Base-by-base conservation (phyloP, 2,888 invertebrate genomes). In the Arrhopalites spinosus region DNA sequence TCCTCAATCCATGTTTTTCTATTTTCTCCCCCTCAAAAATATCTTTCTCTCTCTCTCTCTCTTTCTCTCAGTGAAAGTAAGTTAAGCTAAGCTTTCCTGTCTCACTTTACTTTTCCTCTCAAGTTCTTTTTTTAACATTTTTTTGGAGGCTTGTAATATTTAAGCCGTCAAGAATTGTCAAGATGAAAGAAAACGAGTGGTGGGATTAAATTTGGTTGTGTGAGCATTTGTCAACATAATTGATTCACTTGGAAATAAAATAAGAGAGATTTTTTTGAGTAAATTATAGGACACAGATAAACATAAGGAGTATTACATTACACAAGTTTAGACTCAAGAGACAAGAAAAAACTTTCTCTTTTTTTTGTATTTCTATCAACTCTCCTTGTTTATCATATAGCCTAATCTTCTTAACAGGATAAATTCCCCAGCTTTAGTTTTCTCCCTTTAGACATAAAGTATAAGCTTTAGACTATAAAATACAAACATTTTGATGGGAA, bases 191-290 rank as follows among this genome's bases (percentile, higher is more conserved):
- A 29, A 25, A 61, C 25, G 25, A 43, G 23, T 23, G 36, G 30
- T 23, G 23, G 36, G 71, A 71, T 71, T 71, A 59, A 23, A 43
- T 71, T 71, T 71, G 56, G 43, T 71, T 71, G 59, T 71, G 27
- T 17, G 1, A 36, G 36, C 71, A 71, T 71, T 71, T 59, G 71
- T 71, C 71, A 71, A 71, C 29, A 59, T 71, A 36, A 59, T 71
- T 71, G 71, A 71, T 59, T 30, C 53, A 20, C 50, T 45, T 68
- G 59, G 11, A 11, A 36, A 36, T 3, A 11, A 36, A 11, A 36
- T 3, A 11, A 11, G n/a, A 53, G 53, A 17, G 53, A 53, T 17
- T 5, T 8, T 20, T 3, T 15, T 17, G 53, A 47, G 23, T 53
- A 20, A 17, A 17, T 53, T 23, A 53, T 53, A n/a, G n/a, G n/a